Percentiles rank a stretch among this genome's conserved stretches.
phyloP scores from a whole-genome alignment of 2,113 vertebrate genomes.

The Plecturocebus donacophilus region DNA sequence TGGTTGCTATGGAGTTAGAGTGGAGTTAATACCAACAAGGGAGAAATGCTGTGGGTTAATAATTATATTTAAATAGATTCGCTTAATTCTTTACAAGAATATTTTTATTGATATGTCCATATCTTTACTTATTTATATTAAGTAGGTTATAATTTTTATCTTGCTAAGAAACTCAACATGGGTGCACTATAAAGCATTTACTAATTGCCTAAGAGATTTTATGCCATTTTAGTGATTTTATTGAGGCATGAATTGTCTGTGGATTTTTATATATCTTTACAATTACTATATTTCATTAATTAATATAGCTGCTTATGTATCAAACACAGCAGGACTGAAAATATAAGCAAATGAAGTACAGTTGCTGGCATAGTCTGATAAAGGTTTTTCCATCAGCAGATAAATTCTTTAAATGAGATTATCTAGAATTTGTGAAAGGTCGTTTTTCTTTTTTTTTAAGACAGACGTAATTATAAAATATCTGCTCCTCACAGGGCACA shows the following conservation, averaged over 20 bases:
- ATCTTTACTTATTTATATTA: not conserved
- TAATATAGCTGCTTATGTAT: not conserved
- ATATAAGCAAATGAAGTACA: not conserved
- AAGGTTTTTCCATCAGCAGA: not conserved
- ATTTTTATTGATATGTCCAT: not conserved
- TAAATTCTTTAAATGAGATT: not conserved
- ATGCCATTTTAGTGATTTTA: not conserved
- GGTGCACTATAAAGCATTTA: not conserved
- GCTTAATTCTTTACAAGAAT: not conserved
- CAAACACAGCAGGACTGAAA: not conserved
- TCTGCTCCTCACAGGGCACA: not conserved
- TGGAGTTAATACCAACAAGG: not conserved
- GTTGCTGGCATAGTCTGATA: not conserved
- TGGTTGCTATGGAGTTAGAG: not conserved
- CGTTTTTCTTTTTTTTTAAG: not conserved
- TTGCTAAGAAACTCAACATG: not conserved
- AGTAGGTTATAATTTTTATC: not conserved
- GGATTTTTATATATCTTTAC: not conserved
- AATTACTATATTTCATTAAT: not conserved
- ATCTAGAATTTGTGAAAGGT: not conserved
- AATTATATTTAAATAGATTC: not conserved
- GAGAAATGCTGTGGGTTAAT: not conserved
- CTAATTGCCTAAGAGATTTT: not conserved
- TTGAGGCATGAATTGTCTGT: not conserved
- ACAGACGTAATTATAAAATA: not conserved